These are phyloP conservation scores for Eulimnadia texana DNA, from an alignment of 1,140 invertebrate genomes.

Conservation along the genomic window DNA sequence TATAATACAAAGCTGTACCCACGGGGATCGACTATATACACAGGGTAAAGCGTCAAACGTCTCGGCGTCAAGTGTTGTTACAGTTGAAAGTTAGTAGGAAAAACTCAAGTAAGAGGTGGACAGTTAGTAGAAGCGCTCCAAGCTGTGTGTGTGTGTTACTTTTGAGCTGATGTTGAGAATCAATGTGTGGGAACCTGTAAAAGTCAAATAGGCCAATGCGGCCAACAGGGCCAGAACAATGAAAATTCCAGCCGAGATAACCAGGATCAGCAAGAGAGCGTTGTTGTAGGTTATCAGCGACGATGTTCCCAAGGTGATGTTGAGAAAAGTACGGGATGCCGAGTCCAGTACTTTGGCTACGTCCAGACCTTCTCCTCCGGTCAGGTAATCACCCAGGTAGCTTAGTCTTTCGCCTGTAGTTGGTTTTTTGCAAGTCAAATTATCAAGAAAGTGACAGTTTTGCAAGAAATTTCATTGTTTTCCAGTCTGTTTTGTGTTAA, in stretches of 20 bases:
- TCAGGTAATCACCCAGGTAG: neutral
- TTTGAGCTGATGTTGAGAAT: neutral
- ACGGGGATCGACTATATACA: neutral
- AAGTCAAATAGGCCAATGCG: neutral
- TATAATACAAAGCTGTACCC: neutral
- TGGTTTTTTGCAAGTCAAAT: neutral
- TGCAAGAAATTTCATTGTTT: neutral
- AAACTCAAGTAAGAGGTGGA: neutral
- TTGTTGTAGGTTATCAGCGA: constrained; percentile 4
- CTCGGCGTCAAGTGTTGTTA: neutral
- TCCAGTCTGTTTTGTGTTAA: neutral
- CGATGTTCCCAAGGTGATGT: neutral
- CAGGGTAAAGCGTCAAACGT: neutral
- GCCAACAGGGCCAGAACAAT: neutral
- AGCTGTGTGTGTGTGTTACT: neutral
- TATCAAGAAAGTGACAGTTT: neutral
- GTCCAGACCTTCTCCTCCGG: neutral
- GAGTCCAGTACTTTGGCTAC: neutral
- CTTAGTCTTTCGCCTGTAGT: neutral
- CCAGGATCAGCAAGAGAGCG: constrained; percentile 8
- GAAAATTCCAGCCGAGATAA: constrained; percentile 6
- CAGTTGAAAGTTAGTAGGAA: neutral
- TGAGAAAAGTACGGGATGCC: constrained; percentile 5
- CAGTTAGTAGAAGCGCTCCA: neutral
- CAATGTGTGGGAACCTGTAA: constrained; percentile 5